Percentiles rank a stretch among this genome's conserved stretches.
phyloP scores from a whole-genome alignment of 2,797 vertebrate species.

The Borostomias antarcticus region DNA sequence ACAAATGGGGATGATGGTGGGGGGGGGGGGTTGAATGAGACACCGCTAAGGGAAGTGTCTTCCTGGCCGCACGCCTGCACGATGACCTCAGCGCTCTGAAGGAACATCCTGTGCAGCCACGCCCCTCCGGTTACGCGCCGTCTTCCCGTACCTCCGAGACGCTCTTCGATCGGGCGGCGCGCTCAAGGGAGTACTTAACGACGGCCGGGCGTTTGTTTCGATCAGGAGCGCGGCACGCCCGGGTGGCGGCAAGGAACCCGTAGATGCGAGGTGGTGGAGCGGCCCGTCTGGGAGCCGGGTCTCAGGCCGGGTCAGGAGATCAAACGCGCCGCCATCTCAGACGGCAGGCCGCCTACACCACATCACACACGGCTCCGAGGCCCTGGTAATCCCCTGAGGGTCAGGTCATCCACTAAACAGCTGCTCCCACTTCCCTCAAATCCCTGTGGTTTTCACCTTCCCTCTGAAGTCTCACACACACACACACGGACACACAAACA shows the following conservation, averaged over 20 bases:
- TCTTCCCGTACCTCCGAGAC: neutral
- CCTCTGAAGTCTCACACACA: constrained; percentile 50
- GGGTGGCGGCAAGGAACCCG: no score
- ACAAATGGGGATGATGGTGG: neutral
- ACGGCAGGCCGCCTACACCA: neutral
- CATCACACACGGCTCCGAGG: no score
- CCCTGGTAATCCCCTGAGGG: constrained; percentile 15
- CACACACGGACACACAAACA: constrained; percentile 43
- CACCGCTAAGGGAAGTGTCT: constrained; percentile 55
- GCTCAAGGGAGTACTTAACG: no score
- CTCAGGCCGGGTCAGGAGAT: constrained; percentile 14
- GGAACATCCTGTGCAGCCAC: constrained; percentile 26
- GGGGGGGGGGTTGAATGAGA: constrained; percentile 57
- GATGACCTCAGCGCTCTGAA: constrained; percentile 63
- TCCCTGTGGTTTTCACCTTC: constrained; percentile 55
- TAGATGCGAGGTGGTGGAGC: no score
- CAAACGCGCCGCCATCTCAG: constrained; percentile 7
- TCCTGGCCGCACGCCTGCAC: constrained; percentile 56
- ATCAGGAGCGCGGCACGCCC: no score
- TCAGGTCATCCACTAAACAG: constrained; percentile 55
- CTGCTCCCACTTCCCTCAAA: constrained; percentile 58
- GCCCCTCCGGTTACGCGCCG: neutral
- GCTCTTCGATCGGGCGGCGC: no score
- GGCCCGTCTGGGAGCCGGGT: no score
- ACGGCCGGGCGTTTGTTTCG: constrained; percentile 16